Percentiles rank a stretch among this genome's conserved stretches.
These are phyloP conservation scores for Liparis tanakae DNA, from an alignment of 2,797 vertebrate species.

Conservation along the genomic window DNA sequence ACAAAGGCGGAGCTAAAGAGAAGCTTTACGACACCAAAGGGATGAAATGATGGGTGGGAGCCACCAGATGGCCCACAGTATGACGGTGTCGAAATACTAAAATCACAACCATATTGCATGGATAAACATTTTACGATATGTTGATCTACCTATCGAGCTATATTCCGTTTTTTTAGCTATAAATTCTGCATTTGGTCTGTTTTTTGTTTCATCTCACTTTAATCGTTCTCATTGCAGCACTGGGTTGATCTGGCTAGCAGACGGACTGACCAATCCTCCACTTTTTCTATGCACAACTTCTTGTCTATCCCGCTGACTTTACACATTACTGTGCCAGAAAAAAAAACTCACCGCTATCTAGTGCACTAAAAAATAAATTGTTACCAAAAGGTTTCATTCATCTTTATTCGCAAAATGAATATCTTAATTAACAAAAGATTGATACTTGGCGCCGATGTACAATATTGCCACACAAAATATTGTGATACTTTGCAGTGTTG, in stretches of 20 bases:
- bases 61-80: neutral
- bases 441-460: too few relatives aligned
- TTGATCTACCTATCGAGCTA: neutral
- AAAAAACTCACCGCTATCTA: neutral
- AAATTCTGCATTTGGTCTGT: neutral
- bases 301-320: neutral
- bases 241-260: neutral
- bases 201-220: too few relatives aligned
- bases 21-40: neutral
- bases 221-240: neutral
- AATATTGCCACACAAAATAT: too few relatives aligned
- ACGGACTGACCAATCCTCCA: neutral
- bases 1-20: neutral
- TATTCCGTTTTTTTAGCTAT: neutral
- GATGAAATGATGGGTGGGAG: neutral
- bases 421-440: too few relatives aligned
- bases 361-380: neutral
- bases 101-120: neutral
- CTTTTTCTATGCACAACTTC: neutral
- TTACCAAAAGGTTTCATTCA: neutral
- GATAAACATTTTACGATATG: neutral
- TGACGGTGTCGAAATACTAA: neutral
- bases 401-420: too few relatives aligned
- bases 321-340: neutral
- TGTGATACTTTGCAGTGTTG: too few relatives aligned